These are phyloP conservation scores for Trypoxylon attenuatum DNA, from an alignment of 2,888 invertebrate species.

Conservation along the genomic window DNA sequence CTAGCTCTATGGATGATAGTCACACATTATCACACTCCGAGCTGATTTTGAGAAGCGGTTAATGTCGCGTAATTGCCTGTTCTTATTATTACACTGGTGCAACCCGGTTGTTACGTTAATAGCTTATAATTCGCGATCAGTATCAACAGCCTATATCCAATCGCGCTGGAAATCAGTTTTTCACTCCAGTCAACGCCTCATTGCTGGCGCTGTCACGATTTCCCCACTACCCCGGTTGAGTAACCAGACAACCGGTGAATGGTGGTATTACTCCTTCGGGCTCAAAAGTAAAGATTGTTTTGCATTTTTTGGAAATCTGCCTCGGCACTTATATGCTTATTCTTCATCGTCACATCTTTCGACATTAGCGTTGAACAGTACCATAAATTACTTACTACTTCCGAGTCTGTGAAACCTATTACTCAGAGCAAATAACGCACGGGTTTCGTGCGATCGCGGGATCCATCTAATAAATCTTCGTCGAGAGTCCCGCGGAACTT, in stretches of 20 bases:
- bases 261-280: constrained; percentile 31
- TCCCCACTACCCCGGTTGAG: constrained; percentile 23
- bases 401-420: not conserved
- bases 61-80: constrained; percentile 51
- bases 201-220: constrained; percentile 8
- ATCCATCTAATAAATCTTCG: not conserved
- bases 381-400: too few species aligned
- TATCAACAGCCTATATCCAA: constrained; percentile 37
- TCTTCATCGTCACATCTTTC: too few species aligned
- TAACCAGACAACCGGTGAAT: constrained; percentile 46
- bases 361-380: too few species aligned
- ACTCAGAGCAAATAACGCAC: not conserved
- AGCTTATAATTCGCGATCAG: constrained; percentile 43
- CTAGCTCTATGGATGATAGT: too few species aligned
- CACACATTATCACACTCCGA: not conserved
- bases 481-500: not conserved
- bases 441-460: constrained; percentile 8
- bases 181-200: constrained; percentile 21
- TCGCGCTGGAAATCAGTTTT: constrained; percentile 44
- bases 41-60: constrained; percentile 26
- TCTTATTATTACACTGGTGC: constrained; percentile 50
- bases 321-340: too few species aligned
- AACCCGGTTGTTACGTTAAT: constrained; percentile 46
- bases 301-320: not conserved
- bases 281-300: constrained; percentile 28